phyloP scores from a whole-genome alignment of 2,113 vertebrate species.

The Lethenteron reissneri region DNA sequence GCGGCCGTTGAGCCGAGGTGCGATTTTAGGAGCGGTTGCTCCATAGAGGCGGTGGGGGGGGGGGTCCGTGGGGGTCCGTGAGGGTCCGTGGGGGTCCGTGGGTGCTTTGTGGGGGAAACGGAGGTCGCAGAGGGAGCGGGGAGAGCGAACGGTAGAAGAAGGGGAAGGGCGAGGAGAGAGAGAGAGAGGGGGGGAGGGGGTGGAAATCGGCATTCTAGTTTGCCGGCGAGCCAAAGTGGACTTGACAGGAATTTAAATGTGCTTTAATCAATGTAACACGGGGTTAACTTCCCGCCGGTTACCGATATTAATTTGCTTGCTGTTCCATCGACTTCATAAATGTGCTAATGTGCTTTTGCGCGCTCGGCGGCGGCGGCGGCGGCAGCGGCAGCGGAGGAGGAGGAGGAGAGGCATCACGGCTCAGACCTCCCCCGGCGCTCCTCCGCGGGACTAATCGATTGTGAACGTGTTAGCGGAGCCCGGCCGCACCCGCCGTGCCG shows the following conservation, averaged over 20 bases:
- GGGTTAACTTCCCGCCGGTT: conserved; percentile 30
- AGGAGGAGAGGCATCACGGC: too few species aligned
- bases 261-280: conserved; percentile 28
- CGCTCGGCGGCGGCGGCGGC: conserved; percentile 9
- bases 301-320: conserved; percentile 20
- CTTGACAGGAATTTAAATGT: conserved; percentile 51
- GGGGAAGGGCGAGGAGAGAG: background rate
- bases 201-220: conserved; percentile 1
- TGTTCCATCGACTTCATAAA: conserved; percentile 15
- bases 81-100: background rate
- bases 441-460: background rate
- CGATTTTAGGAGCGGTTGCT: too few species aligned
- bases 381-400: background rate
- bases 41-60: background rate
- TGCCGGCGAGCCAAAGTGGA: conserved; percentile 29
- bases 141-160: background rate
- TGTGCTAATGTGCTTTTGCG: conserved; percentile 10
- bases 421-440: background rate
- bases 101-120: background rate
- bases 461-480: background rate
- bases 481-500: background rate
- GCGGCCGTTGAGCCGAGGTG: too few species aligned
- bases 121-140: background rate
- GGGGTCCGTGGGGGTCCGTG: background rate
- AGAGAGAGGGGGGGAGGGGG: background rate